These are phyloP conservation scores for Percopsis transmontana DNA, from an alignment of 2,113 vertebrate species.

Conservation along the genomic window DNA sequence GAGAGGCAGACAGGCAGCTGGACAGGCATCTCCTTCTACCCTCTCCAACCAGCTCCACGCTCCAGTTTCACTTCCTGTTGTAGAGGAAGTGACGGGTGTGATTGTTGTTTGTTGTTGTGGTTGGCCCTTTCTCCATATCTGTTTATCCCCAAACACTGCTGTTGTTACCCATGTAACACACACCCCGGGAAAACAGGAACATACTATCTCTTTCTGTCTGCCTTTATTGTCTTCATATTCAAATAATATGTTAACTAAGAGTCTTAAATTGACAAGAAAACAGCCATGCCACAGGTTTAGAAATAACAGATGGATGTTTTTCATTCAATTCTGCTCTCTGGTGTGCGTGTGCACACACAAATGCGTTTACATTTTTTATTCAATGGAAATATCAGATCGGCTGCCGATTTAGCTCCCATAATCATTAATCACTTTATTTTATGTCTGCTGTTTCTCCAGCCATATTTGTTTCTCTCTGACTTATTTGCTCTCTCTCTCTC, in stretches of 20 bases:
- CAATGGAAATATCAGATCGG: too few relatives aligned
- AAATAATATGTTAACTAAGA: neutral
- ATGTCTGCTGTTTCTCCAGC: too few relatives aligned
- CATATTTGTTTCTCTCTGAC: constrained; percentile 2
- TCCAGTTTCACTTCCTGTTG: constrained; percentile 63
- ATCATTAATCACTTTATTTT: too few relatives aligned
- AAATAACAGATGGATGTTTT: neutral
- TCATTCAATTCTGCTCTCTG: constrained; percentile 17
- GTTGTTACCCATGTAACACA: neutral
- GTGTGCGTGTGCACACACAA: constrained; percentile 27
- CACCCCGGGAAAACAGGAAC: constrained; percentile 8
- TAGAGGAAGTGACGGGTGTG: constrained; percentile 46
- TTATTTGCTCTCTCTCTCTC: neutral
- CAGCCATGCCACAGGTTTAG: neutral
- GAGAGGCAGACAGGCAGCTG: neutral
- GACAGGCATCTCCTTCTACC: constrained; percentile 31
- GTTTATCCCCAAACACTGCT: constrained; percentile 58
- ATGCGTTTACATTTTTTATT: constrained; percentile 3
- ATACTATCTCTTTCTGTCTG: neutral
- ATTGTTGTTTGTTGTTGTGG: constrained; percentile 47
- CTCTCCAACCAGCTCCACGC: constrained; percentile 51
- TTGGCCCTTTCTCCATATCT: constrained; percentile 44
- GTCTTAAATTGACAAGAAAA: neutral
- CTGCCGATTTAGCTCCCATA: too few relatives aligned
- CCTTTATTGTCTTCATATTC: neutral